Evolutionary conservation across 2,797 vertebrate genomes (phyloP).

Genomic region (Xenops minutus): DNA sequence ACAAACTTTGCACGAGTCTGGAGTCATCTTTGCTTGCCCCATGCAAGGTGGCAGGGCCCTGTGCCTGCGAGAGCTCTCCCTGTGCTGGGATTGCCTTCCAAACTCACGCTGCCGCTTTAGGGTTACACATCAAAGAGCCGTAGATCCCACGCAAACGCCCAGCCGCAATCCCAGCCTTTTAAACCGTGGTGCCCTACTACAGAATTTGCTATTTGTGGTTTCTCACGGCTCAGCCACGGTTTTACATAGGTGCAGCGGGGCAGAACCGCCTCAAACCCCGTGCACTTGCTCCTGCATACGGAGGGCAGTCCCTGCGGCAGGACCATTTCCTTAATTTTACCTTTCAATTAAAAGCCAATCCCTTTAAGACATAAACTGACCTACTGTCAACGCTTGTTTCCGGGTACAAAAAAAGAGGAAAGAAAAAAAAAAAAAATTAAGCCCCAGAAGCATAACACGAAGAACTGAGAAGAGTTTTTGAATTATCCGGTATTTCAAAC

Average conservation of each 20-base stretch:
- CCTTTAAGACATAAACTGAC: not conserved
- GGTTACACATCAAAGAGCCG: not conserved
- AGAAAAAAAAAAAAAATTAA: not conserved
- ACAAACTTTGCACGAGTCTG: not conserved
- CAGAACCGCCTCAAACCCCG: not conserved
- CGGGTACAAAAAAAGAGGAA: not conserved
- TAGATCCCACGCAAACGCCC: not conserved
- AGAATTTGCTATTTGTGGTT: not conserved
- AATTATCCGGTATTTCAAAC: not conserved
- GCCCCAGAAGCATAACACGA: fast-evolving
- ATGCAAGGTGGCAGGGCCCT: not conserved
- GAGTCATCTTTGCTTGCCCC: not conserved
- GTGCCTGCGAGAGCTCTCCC: not conserved
- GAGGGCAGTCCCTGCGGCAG: not conserved
- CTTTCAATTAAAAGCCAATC: not conserved
- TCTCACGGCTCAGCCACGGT: not conserved
- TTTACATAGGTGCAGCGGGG: not conserved
- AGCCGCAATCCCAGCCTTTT: not conserved
- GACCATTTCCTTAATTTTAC: not conserved
- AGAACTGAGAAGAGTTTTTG: not conserved
- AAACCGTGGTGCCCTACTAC: fast-evolving
- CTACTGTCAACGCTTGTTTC: not conserved
- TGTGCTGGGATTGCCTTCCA: not conserved
- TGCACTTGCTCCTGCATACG: not conserved
- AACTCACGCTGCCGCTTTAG: not conserved